phyloP scores from a whole-genome alignment of 1,140 invertebrate genomes.

The Mercenaria mercenaria region DNA sequence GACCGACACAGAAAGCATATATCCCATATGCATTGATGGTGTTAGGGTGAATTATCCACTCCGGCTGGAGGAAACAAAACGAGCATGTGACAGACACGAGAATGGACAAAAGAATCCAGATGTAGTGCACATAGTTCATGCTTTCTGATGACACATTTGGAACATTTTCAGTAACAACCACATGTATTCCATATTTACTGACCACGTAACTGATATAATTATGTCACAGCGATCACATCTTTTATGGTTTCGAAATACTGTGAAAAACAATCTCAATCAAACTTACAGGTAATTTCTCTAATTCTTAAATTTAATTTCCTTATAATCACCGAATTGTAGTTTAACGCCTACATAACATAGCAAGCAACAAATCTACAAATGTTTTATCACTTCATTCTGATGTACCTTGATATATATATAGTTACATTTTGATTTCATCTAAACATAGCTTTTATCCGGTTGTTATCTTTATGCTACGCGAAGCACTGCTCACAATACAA shows the following conservation, averaged over 20 bases:
- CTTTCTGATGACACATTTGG: neutral
- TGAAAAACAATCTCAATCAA: too few relatives aligned
- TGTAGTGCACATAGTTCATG: slow-evolving; percentile 61
- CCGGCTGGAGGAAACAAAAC: slow-evolving; percentile 81
- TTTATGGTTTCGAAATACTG: too few relatives aligned
- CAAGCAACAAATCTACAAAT: too few relatives aligned
- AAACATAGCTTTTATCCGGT: neutral
- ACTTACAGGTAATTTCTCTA: too few relatives aligned
- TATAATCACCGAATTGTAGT: too few relatives aligned
- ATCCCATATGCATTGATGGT: slow-evolving; percentile 73
- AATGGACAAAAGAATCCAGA: slow-evolving; percentile 81
- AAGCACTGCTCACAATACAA: neutral
- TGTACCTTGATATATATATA: too few relatives aligned
- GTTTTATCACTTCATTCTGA: too few relatives aligned
- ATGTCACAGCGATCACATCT: too few relatives aligned
- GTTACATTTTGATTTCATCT: neutral
- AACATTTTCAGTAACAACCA: neutral
- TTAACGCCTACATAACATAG: too few relatives aligned
- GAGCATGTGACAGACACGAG: slow-evolving; percentile 76
- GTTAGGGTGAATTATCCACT: slow-evolving; percentile 80
- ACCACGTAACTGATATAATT: too few relatives aligned
- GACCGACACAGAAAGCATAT: slow-evolving; percentile 62
- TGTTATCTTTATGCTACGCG: neutral
- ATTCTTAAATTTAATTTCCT: too few relatives aligned
- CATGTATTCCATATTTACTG: neutral